Percentiles rank a stretch among this genome's conserved stretches.
These are phyloP conservation scores for Jacana jacana DNA, from an alignment of 2,113 vertebrate genomes.

Conservation along the genomic window DNA sequence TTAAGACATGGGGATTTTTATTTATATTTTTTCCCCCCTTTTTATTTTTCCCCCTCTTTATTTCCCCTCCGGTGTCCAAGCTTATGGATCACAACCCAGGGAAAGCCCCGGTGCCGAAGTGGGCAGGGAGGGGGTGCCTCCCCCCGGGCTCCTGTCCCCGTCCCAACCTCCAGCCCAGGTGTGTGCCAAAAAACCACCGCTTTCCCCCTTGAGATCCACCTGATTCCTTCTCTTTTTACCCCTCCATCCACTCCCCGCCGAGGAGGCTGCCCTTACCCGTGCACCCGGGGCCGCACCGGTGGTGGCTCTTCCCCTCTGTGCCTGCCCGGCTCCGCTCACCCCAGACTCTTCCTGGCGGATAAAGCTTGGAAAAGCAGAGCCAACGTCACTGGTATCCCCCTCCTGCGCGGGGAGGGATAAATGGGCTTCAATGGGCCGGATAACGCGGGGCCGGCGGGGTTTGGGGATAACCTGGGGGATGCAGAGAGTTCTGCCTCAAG, in stretches of 20 bases:
- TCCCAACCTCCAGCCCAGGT: neutral
- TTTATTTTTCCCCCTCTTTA: rapidly evolving
- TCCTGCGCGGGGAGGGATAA: neutral
- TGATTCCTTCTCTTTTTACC: rapidly evolving
- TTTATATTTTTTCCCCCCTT: neutral
- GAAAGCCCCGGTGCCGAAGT: rapidly evolving
- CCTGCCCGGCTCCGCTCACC: neutral
- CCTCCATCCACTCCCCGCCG: rapidly evolving
- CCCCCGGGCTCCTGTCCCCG: neutral
- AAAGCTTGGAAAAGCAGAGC: neutral
- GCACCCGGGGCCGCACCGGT: neutral
- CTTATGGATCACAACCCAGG: rapidly evolving
- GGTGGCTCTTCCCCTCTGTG: neutral
- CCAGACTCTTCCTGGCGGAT: neutral
- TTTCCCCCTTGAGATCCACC: rapidly evolving
- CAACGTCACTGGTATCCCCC: neutral
- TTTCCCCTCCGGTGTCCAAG: neutral
- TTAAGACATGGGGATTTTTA: rapidly evolving
- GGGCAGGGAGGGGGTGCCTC: neutral
- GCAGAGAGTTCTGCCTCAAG: neutral
- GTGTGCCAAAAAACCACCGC: rapidly evolving
- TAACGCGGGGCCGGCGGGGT: neutral
- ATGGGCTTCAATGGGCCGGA: neutral
- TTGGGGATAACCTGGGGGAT: neutral
- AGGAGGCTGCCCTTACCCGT: neutral